Conservation (phyloP, 2,113 vertebrate species). For the Ceyx melanurus region DNA sequence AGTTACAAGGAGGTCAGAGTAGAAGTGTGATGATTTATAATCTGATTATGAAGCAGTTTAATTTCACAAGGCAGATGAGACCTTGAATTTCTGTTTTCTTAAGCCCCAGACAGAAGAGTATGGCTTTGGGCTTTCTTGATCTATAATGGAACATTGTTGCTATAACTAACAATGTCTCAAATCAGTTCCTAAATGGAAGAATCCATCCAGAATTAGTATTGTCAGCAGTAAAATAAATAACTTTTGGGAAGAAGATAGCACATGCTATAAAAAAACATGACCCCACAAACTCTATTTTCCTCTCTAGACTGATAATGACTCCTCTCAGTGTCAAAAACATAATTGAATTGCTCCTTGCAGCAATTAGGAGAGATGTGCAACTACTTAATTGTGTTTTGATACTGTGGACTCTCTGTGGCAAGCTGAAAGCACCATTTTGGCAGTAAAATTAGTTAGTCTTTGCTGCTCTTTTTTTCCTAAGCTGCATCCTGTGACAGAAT, state of each 20-base stretch:
- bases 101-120: neutral
- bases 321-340: slow-evolving; percentile 41
- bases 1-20: neutral
- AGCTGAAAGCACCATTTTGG: neutral
- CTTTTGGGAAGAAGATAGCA: slow-evolving; percentile 25
- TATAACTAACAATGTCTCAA: neutral
- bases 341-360: slow-evolving; percentile 65
- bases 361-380: slow-evolving; percentile 58
- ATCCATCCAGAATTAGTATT: slow-evolving; percentile 30
- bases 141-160: neutral
- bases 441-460: neutral
- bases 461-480: neutral
- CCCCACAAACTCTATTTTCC: slow-evolving; percentile 31
- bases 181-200: slow-evolving; percentile 27
- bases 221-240: slow-evolving; percentile 32
- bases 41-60: neutral
- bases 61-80: neutral
- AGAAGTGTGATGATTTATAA: neutral
- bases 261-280: slow-evolving; percentile 22
- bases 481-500: neutral
- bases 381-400: slow-evolving; percentile 61
- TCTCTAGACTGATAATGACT: slow-evolving; percentile 57
- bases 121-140: slow-evolving; percentile 11
- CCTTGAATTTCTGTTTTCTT: neutral
- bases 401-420: neutral